Evolutionary conservation across 2,113 vertebrate species (phyloP), one percentile per base, ranked within the genome.

Genomic region (Acanthochromis polyacanthus): DNA sequence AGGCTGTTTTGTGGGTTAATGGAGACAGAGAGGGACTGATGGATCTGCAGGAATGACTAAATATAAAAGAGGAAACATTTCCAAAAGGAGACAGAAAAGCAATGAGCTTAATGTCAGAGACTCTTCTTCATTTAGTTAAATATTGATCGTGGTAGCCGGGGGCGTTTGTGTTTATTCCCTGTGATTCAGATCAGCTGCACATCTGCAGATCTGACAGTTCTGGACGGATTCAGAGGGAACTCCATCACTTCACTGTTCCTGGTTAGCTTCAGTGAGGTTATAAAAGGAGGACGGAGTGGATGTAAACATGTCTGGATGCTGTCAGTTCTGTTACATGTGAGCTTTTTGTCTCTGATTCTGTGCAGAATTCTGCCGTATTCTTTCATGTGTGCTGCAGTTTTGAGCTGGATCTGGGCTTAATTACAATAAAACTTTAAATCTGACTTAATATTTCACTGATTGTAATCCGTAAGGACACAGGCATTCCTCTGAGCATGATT

Each of bases 141-240:
- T 92, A 92, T 91, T 91, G 83, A 93, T 91, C 72, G 62, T 19
- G 64, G 66, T 58, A 51, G 67, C 68, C 82, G 69, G 52, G 2
- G 91, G 91, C 82, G 78, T 85, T 72, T 88, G 80, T 86, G 87
- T 88, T 91, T 89, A 86, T 76, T 79, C 64, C 45, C 73, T 46
- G 56, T 67, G 63, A 82, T 85, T 83, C 56, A 8, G 81, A 84
- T 79, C 78, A 53, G 60, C 10, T 67, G 60, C 81, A 68, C 51
- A 60, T 19, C 75, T 72, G 78, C 82, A 75, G 73, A 52, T 69
- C 61, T n/a, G 56, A 46, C 30, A 38, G 80, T 65, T 77, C 62
- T 67, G 25, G 36, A 23, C 43, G 36, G 14, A 14, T 43, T 14
- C 12, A 43, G 12, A 12, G 40, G 40, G 14, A 43, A 43, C 40